These are phyloP conservation scores for Bursaphelenchus mucronatus DNA, from an alignment of 1,140 invertebrate genomes.

Conservation along the genomic window DNA sequence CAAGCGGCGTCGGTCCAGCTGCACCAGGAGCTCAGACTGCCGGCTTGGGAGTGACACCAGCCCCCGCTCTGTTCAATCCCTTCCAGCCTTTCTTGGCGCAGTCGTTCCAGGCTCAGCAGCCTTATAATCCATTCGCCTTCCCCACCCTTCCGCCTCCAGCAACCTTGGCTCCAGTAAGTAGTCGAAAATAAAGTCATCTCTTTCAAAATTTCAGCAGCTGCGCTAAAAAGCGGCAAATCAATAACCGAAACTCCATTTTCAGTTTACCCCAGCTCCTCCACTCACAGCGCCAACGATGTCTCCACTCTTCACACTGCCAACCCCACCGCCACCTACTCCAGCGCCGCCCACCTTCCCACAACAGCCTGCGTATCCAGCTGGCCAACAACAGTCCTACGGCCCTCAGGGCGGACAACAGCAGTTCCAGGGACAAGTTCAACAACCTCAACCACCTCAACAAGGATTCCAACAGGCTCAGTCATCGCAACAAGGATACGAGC, in stretches of 20 bases:
- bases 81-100: conserved; percentile 51
- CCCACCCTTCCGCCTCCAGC: conserved; percentile 22
- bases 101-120: conserved; percentile 23
- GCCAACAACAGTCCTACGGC: too few relatives aligned
- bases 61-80: conserved; percentile 37
- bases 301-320: conserved; percentile 19
- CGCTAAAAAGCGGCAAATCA: conserved; percentile 6
- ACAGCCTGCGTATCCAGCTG: not conserved
- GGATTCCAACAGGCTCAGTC: conserved; percentile 1
- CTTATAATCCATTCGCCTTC: conserved; percentile 40
- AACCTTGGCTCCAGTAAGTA: conserved; percentile 28
- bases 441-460: not conserved
- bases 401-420: too few relatives aligned
- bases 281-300: conserved; percentile 28
- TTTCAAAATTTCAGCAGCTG: too few relatives aligned
- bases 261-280: conserved; percentile 26
- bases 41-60: not conserved
- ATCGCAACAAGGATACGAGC: conserved; percentile 7
- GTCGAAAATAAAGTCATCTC: conserved; percentile 15
- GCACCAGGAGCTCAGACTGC: conserved; percentile 21
- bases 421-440: not conserved
- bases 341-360: conserved; percentile 14
- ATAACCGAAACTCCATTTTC: conserved; percentile 2
- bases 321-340: conserved; percentile 12
- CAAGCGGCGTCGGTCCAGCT: conserved; percentile 12